These are phyloP conservation scores for Bambusicola thoracicus DNA, from an alignment of 2,113 vertebrate genomes.

Conservation along the genomic window DNA sequence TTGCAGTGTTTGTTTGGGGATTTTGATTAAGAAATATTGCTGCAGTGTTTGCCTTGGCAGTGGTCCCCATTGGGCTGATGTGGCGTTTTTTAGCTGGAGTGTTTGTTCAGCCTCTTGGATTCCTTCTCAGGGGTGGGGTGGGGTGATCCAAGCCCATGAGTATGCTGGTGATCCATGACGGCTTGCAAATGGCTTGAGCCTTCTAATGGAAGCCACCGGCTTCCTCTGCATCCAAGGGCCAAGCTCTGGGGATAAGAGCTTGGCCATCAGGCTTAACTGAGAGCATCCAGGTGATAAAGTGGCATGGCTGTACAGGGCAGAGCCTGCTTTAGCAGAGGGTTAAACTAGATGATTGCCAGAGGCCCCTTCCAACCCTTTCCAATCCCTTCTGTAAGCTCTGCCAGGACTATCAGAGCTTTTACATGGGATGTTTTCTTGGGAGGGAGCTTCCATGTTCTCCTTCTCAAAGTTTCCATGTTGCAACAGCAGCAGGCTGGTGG, in stretches of 20 bases:
- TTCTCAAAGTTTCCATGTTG: neutral
- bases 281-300: neutral
- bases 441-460: neutral
- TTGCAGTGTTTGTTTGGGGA: slow-evolving; percentile 50
- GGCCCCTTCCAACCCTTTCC: neutral
- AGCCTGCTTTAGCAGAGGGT: neutral
- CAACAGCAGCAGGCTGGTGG: neutral
- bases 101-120: slow-evolving; percentile 52
- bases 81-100: neutral
- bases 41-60: slow-evolving; percentile 56
- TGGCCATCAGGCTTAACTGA: neutral
- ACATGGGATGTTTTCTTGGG: neutral
- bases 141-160: slow-evolving; percentile 15
- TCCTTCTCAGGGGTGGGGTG: slow-evolving; percentile 29
- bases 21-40: slow-evolving; percentile 50
- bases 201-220: neutral
- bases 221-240: neutral
- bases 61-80: neutral
- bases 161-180: neutral
- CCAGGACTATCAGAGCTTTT: neutral
- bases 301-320: no score
- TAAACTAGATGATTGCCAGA: neutral
- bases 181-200: neutral
- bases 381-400: neutral
- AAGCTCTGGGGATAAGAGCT: neutral